Percentiles rank a stretch among this genome's conserved stretches.
These are phyloP conservation scores for Pimephales promelas DNA, from an alignment of 2,113 vertebrate species.

Conservation along the genomic window DNA sequence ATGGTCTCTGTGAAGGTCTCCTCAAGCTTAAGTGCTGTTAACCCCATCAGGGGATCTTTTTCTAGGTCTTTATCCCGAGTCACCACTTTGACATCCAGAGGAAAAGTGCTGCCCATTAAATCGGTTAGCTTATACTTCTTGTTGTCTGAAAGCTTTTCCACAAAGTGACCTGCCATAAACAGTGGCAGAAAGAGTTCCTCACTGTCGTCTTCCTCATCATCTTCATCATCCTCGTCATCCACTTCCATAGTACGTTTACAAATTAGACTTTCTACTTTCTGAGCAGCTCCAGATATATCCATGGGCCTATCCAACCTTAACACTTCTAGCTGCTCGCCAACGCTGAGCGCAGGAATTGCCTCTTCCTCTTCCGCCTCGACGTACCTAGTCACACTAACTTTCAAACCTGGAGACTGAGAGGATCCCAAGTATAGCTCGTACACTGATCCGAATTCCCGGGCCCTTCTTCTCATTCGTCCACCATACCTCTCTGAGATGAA, in stretches of 20 bases:
- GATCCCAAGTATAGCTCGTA: slow-evolving; percentile 79
- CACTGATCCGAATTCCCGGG: slow-evolving; percentile 79
- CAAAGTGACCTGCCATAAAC: slow-evolving; percentile 78
- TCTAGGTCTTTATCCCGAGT: slow-evolving; percentile 69
- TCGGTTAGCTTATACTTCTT: slow-evolving; percentile 80
- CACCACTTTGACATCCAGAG: slow-evolving; percentile 83
- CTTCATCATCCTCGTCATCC: slow-evolving; percentile 68
- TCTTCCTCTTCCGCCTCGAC: slow-evolving; percentile 72
- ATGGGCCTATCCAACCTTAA: slow-evolving; percentile 49
- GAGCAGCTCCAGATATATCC: slow-evolving; percentile 22
- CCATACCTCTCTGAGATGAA: slow-evolving; percentile 77
- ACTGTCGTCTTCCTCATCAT: slow-evolving; percentile 53
- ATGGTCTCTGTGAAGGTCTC: slow-evolving; percentile 73
- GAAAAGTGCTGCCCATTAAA: slow-evolving; percentile 70
- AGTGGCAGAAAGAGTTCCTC: slow-evolving; percentile 78
- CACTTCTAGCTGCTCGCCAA: slow-evolving; percentile 83
- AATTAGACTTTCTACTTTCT: slow-evolving; percentile 68
- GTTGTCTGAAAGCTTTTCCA: slow-evolving; percentile 78
- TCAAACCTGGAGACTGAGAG: slow-evolving; percentile 63
- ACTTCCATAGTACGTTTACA: slow-evolving; percentile 67
- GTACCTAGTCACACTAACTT: slow-evolving; percentile 77
- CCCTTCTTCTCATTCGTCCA: slow-evolving; percentile 78
- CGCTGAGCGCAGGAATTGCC: slow-evolving; percentile 69
- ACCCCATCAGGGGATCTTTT: slow-evolving; percentile 74
- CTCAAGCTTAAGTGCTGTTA: slow-evolving; percentile 77